Percentiles rank a stretch among this genome's conserved stretches.
phyloP scores from a whole-genome alignment of 2,113 vertebrate species.

The Athene cunicularia region DNA sequence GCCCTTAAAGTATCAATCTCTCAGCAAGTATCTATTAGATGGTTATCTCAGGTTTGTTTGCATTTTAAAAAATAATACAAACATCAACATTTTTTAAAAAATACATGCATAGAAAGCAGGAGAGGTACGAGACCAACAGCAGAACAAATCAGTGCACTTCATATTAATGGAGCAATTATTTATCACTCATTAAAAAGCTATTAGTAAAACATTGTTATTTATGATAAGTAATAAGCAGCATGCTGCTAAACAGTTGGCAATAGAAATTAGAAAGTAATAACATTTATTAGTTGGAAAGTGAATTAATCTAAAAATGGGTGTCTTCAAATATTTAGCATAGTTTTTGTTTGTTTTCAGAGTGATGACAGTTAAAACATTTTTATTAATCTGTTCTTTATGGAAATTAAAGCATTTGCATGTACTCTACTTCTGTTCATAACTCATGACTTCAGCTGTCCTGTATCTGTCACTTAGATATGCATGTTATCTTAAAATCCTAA shows the following conservation, averaged over 20 bases:
- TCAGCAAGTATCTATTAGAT: not conserved
- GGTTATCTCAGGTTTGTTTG: not conserved
- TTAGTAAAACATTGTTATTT: slow-evolving; percentile 67
- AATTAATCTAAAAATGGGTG: not conserved
- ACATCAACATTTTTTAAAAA: not conserved
- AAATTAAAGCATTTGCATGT: not conserved
- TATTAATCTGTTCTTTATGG: not conserved
- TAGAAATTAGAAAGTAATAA: slow-evolving; percentile 46
- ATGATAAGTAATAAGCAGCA: slow-evolving; percentile 47
- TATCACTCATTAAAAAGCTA: slow-evolving; percentile 69
- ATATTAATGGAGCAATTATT: slow-evolving; percentile 69
- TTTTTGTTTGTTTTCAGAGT: not conserved
- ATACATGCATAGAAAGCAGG: not conserved
- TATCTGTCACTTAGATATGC: not conserved
- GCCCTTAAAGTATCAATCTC: not conserved
- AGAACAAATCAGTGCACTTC: slow-evolving; percentile 36
- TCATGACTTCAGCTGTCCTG: not conserved
- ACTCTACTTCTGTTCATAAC: not conserved
- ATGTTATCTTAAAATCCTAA: not conserved
- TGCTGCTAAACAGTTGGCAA: slow-evolving; percentile 48
- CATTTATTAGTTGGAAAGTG: slow-evolving; percentile 30
- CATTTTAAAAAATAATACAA: not conserved
- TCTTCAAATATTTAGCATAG: not conserved
- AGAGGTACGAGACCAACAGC: slow-evolving; percentile 6
- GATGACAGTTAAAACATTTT: not conserved